phyloP scores from a whole-genome alignment of 2,888 invertebrate genomes.

The Stratiomys singularior region DNA sequence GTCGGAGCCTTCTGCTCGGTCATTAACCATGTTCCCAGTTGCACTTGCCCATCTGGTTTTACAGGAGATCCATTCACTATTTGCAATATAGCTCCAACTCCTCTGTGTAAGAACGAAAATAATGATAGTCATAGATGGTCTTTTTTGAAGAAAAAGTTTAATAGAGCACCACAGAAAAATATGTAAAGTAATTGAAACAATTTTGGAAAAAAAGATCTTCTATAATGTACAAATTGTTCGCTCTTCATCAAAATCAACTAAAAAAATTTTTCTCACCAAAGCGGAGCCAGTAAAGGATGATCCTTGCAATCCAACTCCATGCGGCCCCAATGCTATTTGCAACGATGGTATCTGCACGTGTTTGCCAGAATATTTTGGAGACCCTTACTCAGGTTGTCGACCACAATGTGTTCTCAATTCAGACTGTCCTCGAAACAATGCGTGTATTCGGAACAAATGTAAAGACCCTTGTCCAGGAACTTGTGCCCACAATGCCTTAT shows the following conservation, averaged over 20 bases:
- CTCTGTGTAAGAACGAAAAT: conserved; percentile 39
- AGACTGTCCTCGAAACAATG: conserved; percentile 71
- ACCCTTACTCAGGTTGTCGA: conserved; percentile 75
- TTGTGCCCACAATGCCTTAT: conserved; percentile 76
- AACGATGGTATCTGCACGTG: conserved; percentile 72
- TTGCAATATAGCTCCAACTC: conserved; percentile 25
- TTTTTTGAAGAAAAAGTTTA: background rate
- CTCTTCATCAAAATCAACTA: background rate
- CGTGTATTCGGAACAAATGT: conserved; percentile 77
- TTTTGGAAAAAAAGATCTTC: no score
- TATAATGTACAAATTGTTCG: background rate
- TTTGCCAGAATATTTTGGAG: conserved; percentile 70
- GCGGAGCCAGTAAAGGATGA: conserved; percentile 29
- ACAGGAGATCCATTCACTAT: conserved; percentile 72
- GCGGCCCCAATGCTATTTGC: conserved; percentile 75
- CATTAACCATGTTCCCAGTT: conserved; percentile 73
- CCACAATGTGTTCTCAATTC: conserved; percentile 81
- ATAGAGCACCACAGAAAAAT: no score
- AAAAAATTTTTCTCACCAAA: background rate
- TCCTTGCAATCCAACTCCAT: conserved; percentile 69
- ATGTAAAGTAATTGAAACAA: no score
- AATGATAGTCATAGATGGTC: background rate
- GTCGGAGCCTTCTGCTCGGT: conserved; percentile 70
- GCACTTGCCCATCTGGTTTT: conserved; percentile 70
- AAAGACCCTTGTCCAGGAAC: conserved; percentile 79